Evolutionary conservation across 2,888 invertebrate genomes (phyloP), one percentile per base, ranked within the genome.

Genomic region (Cerceris ruficornis): DNA sequence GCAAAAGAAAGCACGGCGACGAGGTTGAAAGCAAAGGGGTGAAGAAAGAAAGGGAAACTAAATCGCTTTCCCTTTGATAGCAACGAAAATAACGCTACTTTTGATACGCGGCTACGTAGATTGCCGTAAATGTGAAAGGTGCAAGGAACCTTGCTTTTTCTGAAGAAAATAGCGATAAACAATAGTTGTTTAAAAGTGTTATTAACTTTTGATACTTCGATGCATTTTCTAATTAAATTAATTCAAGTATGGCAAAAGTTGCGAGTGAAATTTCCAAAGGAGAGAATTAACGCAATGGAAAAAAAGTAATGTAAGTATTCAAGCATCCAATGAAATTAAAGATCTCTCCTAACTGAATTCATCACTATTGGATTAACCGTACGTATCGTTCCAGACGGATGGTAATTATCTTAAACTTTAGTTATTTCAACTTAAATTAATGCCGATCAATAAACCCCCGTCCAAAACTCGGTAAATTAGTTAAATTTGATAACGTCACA

Each of bases 1-100:
- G 17, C 55, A 57, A 70, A 74, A 72, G 76, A 69, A 79, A 70
- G 58, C 64, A 54, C 69, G 67, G 46, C 15, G 67, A 50, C 14
- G 61, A 61, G 14, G n/a, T 54, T 66, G 58, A 61, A 50, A 50
- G 28, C 13, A 49, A 17, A 59, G 43, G 55, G 52, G 41, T 15
- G 62, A 50, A 42, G 9, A 60, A 58, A 50, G 41, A 52, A 50
- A 52, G 46, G 60, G 70, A 74, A 39, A 66, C 74, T 79, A 75
- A 59, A 70, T 66, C 64, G 57, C 7, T 54, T 14, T 54, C 39
- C 43, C 69, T 69, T 69, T 67, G 77, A 46, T 43, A 69, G 9
- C 15, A 17, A 49, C 61, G 62, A 41, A 64, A 64, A 70, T 77
- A 65, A 80, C 57, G 60, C 28, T 28, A n/a, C 69, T 73, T 69